Conservation (phyloP, 2,888 invertebrate genomes). For the Octodonta nipae region DNA sequence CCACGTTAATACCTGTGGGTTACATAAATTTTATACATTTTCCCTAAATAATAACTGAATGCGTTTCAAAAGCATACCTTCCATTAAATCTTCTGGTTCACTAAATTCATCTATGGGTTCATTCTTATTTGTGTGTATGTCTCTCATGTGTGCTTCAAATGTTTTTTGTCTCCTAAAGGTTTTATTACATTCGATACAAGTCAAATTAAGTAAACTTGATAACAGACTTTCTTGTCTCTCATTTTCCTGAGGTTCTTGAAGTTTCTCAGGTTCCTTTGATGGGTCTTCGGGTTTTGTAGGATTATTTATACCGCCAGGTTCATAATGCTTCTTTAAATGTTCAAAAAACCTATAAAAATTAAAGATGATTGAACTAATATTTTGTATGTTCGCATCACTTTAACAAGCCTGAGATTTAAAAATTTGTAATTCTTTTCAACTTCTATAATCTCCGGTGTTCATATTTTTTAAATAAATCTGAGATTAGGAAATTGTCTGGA, state of each 20-base stretch:
- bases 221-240: constrained; percentile 22
- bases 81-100: constrained; percentile 76
- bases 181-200: constrained; percentile 38
- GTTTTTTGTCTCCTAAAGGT: constrained; percentile 50
- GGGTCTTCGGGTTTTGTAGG: constrained; percentile 8
- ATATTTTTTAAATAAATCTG: no score
- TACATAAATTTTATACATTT: no score
- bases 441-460: no score
- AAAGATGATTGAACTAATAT: no score
- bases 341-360: constrained; percentile 75
- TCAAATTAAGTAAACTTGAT: constrained; percentile 27
- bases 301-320: constrained; percentile 37
- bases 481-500: not conserved
- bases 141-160: constrained; percentile 48
- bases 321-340: constrained; percentile 72
- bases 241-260: constrained; percentile 6
- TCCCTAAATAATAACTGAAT: not conserved
- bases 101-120: constrained; percentile 59
- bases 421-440: no score
- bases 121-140: constrained; percentile 39
- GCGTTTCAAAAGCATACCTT: constrained; percentile 34
- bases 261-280: constrained; percentile 7
- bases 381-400: no score
- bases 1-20: constrained; percentile 53
- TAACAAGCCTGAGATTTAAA: no score